phyloP scores from a whole-genome alignment of 1,140 invertebrate species.

The Brachionus manjavacas region DNA sequence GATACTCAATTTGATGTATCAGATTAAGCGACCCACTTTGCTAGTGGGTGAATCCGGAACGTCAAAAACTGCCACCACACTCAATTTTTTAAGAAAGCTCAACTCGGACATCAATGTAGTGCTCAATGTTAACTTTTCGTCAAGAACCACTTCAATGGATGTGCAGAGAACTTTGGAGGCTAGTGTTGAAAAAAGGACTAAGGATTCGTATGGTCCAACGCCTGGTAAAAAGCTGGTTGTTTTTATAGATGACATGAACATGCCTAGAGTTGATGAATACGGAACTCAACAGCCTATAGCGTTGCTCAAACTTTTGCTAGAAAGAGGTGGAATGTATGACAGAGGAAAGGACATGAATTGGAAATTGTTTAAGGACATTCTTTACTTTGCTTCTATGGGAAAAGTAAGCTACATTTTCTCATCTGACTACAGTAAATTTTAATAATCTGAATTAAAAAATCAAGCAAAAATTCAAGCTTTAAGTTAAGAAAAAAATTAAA shows the following conservation, averaged over 20 bases:
- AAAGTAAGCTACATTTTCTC: constrained; percentile 53
- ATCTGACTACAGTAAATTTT: neutral
- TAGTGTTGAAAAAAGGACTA: constrained; percentile 77
- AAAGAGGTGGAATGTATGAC: constrained; percentile 78
- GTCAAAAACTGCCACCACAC: constrained; percentile 80
- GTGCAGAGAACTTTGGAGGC: constrained; percentile 79
- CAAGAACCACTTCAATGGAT: constrained; percentile 77
- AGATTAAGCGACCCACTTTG: constrained; percentile 70
- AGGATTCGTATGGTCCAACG: constrained; percentile 78
- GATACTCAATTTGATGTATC: constrained; percentile 72
- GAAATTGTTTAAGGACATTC: constrained; percentile 78
- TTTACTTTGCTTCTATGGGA: constrained; percentile 60
- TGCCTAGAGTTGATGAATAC: constrained; percentile 77
- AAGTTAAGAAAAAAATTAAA: too few relatives aligned
- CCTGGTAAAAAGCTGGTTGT: constrained; percentile 76
- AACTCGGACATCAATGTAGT: constrained; percentile 67
- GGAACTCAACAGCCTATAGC: constrained; percentile 88
- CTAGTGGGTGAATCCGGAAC: constrained; percentile 82
- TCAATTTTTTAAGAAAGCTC: constrained; percentile 70
- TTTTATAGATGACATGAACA: constrained; percentile 89
- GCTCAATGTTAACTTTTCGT: constrained; percentile 81
- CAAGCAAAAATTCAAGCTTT: too few relatives aligned
- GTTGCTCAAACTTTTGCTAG: constrained; percentile 75
- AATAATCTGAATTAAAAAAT: too few relatives aligned
- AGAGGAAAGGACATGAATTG: constrained; percentile 80